Base-by-base conservation (phyloP, 2,888 invertebrate genomes). In the Agrochola macilenta region DNA sequence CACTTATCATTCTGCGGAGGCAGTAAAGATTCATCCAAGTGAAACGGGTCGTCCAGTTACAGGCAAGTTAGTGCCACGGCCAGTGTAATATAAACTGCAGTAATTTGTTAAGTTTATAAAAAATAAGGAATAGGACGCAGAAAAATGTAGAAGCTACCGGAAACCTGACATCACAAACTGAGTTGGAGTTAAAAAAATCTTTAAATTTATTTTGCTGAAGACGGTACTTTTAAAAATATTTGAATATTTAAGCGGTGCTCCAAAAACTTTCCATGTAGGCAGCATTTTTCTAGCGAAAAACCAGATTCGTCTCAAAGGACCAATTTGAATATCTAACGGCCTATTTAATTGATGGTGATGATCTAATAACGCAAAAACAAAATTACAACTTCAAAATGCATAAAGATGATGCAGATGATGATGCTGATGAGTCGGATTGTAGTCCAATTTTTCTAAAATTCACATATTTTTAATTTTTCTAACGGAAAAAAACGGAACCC, bases 11-110 rank as follows among this genome's bases (percentile, higher is more conserved):
- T 78, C 72, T 66, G n/a, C 30, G 39, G 43, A 71, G 54, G 69
- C 69, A 46, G 65, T 63, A 30, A 69, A 78, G 69, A 74, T 69
- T 69, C 65, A 74, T 63, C 69, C 71, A 49, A 84, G 76, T 64
- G 60, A 72, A 83, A 52, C 61, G 54, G 76, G 81, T 73, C 83
- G 60, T 61, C 66, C 63, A 52, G 74, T 74, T 46, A 74, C 74
- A 69, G 43, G 69, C 30, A 63, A 79, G 69, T 71, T 64, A 64
- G 23, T 46, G 12, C 12, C 43, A 14, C 43, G 52, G 63, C 69
- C 61, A 26, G 43, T 58, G 8, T 78, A 26, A 43, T 69, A 69
- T 69, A 70, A 77, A 71, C 46, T 61, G 80, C 46, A 69, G 58
- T 52, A 30, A 80, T 84, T 82, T 80, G 26, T 35, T 35, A 35